A percentile compares a stretch with the other conserved stretches of the same genome.
phyloP scores from a whole-genome alignment of 2,797 vertebrate species.

The Alauda arvensis region DNA sequence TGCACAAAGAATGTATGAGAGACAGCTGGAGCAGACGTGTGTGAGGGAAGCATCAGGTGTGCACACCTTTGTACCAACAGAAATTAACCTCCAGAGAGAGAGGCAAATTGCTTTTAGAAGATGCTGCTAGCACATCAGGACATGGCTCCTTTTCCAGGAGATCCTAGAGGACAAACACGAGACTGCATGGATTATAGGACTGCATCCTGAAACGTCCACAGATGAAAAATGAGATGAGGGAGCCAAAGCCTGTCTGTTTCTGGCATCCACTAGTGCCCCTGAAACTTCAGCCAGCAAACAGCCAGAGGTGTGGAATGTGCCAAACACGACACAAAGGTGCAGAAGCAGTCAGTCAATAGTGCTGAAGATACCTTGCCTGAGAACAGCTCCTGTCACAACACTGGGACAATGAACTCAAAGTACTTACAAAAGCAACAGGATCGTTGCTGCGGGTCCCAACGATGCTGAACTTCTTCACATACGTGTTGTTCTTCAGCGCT shows the following conservation, averaged over 20 bases:
- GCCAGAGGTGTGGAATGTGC: neutral
- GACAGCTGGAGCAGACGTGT: accelerated
- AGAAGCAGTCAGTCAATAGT: neutral
- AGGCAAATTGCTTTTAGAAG: neutral
- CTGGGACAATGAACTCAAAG: accelerated
- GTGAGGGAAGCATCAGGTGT: accelerated
- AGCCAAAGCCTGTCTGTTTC: neutral
- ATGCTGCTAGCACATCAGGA: neutral
- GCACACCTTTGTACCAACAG: neutral
- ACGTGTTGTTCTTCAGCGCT: conserved; percentile 84
- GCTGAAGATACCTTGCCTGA: neutral
- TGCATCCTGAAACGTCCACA: neutral
- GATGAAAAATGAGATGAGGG: neutral
- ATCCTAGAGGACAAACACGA: neutral
- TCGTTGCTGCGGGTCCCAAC: conserved; percentile 95
- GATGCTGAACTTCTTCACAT: conserved; percentile 92
- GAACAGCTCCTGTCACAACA: neutral
- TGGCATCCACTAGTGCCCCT: neutral
- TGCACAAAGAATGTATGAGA: neutral
- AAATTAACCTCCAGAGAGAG: neutral
- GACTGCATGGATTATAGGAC: neutral
- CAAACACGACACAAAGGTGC: accelerated
- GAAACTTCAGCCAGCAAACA: neutral
- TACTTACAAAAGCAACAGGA: conserved; percentile 90
- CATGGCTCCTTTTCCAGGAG: neutral